Conservation (phyloP, 1,140 invertebrate genomes). For the Chrysoperla carnea region DNA sequence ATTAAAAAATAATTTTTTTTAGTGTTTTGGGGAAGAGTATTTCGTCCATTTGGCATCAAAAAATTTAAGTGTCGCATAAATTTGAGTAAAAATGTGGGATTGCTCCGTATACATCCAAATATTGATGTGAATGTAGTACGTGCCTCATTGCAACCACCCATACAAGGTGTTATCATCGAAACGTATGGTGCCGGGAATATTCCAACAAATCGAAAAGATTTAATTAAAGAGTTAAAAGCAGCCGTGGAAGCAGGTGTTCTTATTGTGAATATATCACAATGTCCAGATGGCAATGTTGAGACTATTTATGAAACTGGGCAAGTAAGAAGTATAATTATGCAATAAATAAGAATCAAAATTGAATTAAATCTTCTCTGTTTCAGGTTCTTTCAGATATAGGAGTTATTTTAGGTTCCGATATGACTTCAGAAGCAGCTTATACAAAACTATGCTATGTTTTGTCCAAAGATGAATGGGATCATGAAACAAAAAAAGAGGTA, state of each 20-base stretch:
- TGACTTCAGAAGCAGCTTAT: slow-evolving; percentile 89
- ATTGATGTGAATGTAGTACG: slow-evolving; percentile 63
- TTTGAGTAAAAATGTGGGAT: slow-evolving; percentile 70
- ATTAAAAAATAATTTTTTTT: slow-evolving; percentile 20
- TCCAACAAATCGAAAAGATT: slow-evolving; percentile 64
- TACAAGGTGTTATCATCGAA: slow-evolving; percentile 65
- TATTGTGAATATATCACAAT: slow-evolving; percentile 88
- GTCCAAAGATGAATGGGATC: slow-evolving; percentile 59
- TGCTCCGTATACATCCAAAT: slow-evolving; percentile 78
- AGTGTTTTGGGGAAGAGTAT: slow-evolving; percentile 69
- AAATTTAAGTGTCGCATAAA: slow-evolving; percentile 60
- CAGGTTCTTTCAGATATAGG: slow-evolving; percentile 40
- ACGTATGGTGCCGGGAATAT: slow-evolving; percentile 89
- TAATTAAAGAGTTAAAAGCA: slow-evolving; percentile 52
- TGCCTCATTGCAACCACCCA: slow-evolving; percentile 60
- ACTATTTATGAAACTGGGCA: slow-evolving; percentile 67
- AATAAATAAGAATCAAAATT: slow-evolving; percentile 4
- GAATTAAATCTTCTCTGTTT: slow-evolving; percentile 8
- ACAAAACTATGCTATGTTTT: slow-evolving; percentile 85
- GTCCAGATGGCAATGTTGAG: slow-evolving; percentile 55
- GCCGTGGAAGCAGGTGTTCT: slow-evolving; percentile 69
- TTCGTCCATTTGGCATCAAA: slow-evolving; percentile 47
- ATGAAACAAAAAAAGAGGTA: slow-evolving; percentile 51
- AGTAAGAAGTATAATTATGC: slow-evolving; percentile 27
- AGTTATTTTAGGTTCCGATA: slow-evolving; percentile 78